Conservation (phyloP, 2,888 invertebrate species). For the Helicoverpa assulta region DNA sequence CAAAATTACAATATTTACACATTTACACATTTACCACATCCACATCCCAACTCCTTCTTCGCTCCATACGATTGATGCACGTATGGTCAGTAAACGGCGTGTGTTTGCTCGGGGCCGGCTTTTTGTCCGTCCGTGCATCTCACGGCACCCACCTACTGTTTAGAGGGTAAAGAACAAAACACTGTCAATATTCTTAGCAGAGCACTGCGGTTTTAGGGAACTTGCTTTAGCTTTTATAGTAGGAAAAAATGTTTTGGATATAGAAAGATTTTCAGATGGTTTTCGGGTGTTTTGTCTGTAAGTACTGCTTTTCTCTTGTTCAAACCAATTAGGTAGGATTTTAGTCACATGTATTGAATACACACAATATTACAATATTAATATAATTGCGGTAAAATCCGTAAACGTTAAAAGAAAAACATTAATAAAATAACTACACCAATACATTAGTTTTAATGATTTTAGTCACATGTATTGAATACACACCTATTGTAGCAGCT, state of each 20-base stretch:
- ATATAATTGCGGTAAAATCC: too few species aligned
- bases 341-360: too few species aligned
- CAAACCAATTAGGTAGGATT: too few species aligned
- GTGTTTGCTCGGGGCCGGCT: constrained; percentile 75
- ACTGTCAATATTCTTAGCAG: constrained; percentile 56
- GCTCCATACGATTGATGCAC: constrained; percentile 69
- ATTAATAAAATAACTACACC: too few species aligned
- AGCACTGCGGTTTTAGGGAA: constrained; percentile 19
- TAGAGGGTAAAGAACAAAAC: constrained; percentile 57
- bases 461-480: too few species aligned
- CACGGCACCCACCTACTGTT: constrained; percentile 51
- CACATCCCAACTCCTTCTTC: constrained; percentile 24
- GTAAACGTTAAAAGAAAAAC: too few species aligned
- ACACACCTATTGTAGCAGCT: too few species aligned
- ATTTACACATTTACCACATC: constrained; percentile 60
- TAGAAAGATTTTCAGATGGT: neutral
- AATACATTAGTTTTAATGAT: too few species aligned
- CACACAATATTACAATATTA: too few species aligned
- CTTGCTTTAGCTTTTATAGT: neutral
- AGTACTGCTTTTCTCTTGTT: too few species aligned
- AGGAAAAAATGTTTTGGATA: neutral
- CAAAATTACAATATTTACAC: too few species aligned
- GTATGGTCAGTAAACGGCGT: constrained; percentile 79
- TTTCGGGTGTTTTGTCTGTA: too few species aligned
- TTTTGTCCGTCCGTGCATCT: constrained; percentile 79